A percentile compares a stretch with the other conserved stretches of the same genome.
Conservation (phyloP, 2,888 invertebrate genomes). For the Serrognathus titanus region DNA sequence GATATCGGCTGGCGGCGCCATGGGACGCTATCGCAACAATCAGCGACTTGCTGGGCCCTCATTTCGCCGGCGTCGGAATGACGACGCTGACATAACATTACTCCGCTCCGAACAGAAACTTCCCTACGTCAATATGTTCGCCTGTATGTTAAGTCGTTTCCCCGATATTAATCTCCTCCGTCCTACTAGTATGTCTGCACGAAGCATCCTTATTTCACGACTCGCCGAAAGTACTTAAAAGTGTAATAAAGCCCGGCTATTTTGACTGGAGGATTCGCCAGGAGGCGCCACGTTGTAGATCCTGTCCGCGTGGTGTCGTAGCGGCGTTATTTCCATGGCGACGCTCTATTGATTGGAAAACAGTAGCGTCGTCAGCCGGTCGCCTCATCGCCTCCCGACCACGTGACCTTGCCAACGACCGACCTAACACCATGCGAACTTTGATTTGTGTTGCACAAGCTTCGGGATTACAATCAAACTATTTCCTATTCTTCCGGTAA, state of each 20-base stretch:
- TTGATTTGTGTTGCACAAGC: neutral
- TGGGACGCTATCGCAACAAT: constrained; percentile 38
- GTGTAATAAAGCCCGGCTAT: neutral
- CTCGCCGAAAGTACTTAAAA: neutral
- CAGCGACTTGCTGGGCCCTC: constrained; percentile 28
- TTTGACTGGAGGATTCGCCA: constrained; percentile 19
- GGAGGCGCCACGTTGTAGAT: constrained; percentile 41
- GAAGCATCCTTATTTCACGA: too few relatives aligned
- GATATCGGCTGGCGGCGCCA: constrained; percentile 38
- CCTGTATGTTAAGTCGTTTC: too few relatives aligned
- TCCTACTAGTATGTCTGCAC: too few relatives aligned
- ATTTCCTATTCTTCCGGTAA: too few relatives aligned
- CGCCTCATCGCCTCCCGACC: constrained; percentile 29
- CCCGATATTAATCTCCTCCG: too few relatives aligned
- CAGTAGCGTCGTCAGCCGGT: constrained; percentile 36
- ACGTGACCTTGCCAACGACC: constrained; percentile 32
- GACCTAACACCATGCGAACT: neutral
- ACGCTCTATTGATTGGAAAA: constrained; percentile 41
- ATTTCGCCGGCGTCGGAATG: constrained; percentile 7
- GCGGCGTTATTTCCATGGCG: constrained; percentile 39
- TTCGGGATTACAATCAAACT: too few relatives aligned
- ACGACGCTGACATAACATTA: constrained; percentile 4
- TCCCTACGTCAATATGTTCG: too few relatives aligned
- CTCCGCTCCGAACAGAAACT: neutral
- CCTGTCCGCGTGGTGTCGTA: constrained; percentile 40